These are phyloP conservation scores for Congeria kusceri DNA, from an alignment of 2,888 invertebrate species.

Conservation along the genomic window DNA sequence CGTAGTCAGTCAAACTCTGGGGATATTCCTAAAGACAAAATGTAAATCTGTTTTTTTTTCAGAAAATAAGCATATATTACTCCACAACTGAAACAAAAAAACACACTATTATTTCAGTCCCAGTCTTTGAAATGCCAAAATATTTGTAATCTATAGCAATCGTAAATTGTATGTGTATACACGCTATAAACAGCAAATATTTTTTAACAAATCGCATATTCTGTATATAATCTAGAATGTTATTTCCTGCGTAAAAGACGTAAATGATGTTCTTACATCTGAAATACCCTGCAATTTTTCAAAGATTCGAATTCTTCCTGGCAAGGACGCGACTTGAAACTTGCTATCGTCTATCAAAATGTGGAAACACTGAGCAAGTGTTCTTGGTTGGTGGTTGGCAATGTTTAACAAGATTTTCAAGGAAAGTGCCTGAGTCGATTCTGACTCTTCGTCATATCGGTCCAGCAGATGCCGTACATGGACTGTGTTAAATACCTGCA, in stretches of 20 bases:
- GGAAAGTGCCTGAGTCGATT: not conserved
- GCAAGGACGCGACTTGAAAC: not conserved
- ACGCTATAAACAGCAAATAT: too few species aligned
- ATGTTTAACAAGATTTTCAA: not conserved
- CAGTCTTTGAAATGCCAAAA: too few species aligned
- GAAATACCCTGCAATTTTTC: not conserved
- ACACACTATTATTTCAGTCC: too few species aligned
- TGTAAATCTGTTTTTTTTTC: too few species aligned
- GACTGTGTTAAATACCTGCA: not conserved
- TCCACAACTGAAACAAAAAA: too few species aligned
- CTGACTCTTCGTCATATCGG: not conserved
- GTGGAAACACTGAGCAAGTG: not conserved
- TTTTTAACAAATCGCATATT: not conserved
- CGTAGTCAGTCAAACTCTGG: slow-evolving; percentile 38
- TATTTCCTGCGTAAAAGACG: too few species aligned
- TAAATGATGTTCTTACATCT: too few species aligned
- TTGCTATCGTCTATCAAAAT: not conserved
- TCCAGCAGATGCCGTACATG: not conserved
- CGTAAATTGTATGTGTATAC: too few species aligned
- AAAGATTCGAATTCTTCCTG: slow-evolving; percentile 6
- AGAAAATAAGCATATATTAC: too few species aligned
- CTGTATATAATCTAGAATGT: too few species aligned
- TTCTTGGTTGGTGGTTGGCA: not conserved
- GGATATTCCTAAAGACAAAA: slow-evolving; percentile 28
- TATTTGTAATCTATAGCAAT: too few species aligned